Evolutionary conservation across 2,797 vertebrate species (phyloP).

Genomic region (Hippopotamyrus pictus): DNA sequence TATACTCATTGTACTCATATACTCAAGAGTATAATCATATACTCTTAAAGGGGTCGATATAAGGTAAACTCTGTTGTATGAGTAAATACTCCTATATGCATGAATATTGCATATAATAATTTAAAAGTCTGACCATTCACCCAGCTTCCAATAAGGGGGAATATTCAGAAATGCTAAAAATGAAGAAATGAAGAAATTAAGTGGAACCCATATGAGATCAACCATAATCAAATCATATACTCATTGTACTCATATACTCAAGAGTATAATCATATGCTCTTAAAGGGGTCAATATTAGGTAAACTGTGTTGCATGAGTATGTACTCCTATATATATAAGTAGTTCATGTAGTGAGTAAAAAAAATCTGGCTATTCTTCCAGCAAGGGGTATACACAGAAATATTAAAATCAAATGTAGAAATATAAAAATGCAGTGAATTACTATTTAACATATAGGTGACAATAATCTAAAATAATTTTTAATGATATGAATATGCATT

Average conservation of each 20-base stretch:
- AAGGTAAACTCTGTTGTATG: not conserved
- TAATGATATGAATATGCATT: not conserved
- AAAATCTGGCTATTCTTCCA: not conserved
- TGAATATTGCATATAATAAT: not conserved
- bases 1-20: not conserved
- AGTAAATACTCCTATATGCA: not conserved
- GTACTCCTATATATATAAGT: not conserved
- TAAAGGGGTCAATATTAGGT: not conserved
- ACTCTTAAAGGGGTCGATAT: not conserved
- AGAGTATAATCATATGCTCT: not conserved
- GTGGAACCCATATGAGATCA: slow-evolving; percentile 25
- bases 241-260: not conserved
- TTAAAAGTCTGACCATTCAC: not conserved
- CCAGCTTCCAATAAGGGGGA: not conserved
- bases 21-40: not conserved
- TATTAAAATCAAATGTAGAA: not conserved
- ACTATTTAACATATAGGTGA: not conserved
- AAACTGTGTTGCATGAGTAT: not conserved
- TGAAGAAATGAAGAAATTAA: slow-evolving; percentile 65
- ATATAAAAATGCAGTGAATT: not conserved
- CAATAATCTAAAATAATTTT: not conserved
- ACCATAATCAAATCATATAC: not conserved
- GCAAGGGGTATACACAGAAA: not conserved
- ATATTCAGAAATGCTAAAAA: slow-evolving; percentile 48
- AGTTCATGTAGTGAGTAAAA: not conserved